phyloP scores from a whole-genome alignment of 2,888 invertebrate species.

The Hemithea aestivaria region DNA sequence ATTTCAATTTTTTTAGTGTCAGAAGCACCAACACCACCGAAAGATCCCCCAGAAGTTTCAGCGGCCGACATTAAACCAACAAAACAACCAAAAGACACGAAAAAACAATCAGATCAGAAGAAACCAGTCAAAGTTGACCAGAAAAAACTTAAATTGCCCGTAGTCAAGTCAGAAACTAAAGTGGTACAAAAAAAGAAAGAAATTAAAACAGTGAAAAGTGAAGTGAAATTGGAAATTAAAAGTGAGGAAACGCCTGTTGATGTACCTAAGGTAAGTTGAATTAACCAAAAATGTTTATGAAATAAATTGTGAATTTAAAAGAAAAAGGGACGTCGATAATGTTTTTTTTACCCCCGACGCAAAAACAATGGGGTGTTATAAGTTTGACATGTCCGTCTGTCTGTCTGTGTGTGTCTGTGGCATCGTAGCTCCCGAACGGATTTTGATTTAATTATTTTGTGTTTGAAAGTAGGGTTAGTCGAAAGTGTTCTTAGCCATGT shows the following conservation, averaged over 20 bases:
- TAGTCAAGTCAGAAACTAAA: constrained; percentile 35
- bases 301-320: no score
- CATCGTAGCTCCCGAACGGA: no score
- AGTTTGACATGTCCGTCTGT: no score
- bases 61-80: constrained; percentile 50
- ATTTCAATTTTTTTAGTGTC: constrained; percentile 4
- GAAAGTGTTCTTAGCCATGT: no score
- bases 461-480: no score
- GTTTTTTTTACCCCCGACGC: no score
- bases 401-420: no score
- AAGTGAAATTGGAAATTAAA: constrained; percentile 22
- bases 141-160: constrained; percentile 37
- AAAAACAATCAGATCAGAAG: constrained; percentile 33
- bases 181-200: constrained; percentile 34
- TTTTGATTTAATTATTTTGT: no score
- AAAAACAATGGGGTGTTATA: no score
- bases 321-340: no score
- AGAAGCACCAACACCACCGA: constrained; percentile 43
- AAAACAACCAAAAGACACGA: constrained; percentile 35
- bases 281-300: no score
- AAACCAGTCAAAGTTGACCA: constrained; percentile 26
- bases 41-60: constrained; percentile 60
- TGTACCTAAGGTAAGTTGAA: constrained; percentile 34
- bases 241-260: constrained; percentile 35
- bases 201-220: constrained; percentile 16